These are phyloP conservation scores for Phytoseiulus persimilis DNA, from an alignment of 2,888 invertebrate genomes.

Conservation along the genomic window DNA sequence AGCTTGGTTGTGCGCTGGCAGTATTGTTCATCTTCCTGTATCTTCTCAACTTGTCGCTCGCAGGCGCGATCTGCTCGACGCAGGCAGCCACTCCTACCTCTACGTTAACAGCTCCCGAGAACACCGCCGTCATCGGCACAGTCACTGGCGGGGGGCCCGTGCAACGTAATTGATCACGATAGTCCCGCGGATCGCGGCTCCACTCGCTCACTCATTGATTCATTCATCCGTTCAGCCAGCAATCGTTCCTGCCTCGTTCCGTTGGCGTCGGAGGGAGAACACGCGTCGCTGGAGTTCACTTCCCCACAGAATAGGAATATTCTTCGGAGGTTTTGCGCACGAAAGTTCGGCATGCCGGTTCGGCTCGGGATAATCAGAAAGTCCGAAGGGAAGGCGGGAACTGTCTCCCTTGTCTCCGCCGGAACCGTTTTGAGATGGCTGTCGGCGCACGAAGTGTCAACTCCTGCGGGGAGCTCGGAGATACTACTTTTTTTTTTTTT, in stretches of 20 bases:
- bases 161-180: not conserved
- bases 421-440: not conserved
- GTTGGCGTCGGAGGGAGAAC: not conserved
- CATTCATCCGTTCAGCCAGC: not conserved
- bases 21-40: not conserved
- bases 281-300: too few species aligned
- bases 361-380: too few species aligned
- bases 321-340: too few species aligned
- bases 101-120: not conserved
- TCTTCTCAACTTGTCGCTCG: not conserved
- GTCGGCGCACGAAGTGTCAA: not conserved
- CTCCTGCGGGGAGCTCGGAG: not conserved
- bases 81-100: not conserved
- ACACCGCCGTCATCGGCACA: not conserved
- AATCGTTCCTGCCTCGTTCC: not conserved
- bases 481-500: not conserved
- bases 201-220: not conserved
- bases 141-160: too few species aligned
- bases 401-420: too few species aligned
- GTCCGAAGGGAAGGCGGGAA: too few species aligned
- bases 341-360: too few species aligned
- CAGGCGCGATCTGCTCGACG: not conserved
- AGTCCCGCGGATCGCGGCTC: not conserved
- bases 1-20: not conserved
- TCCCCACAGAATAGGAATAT: too few species aligned